Base-by-base conservation (phyloP, 2,888 invertebrate species). In the Drosophila anomalata region DNA sequence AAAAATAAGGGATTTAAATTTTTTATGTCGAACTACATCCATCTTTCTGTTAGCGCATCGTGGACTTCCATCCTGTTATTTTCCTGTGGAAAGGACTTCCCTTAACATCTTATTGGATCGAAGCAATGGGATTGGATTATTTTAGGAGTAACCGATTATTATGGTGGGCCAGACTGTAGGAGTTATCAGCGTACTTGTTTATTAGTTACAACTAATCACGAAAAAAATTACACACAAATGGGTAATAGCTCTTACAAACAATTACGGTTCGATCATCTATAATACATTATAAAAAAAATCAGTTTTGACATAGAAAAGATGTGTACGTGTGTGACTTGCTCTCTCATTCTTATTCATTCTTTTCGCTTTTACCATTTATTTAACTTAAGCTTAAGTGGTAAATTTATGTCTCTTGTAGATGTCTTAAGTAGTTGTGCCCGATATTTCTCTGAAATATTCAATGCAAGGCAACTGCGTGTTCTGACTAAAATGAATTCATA, bases 391-490 rank as follows among this genome's bases (percentile, higher is more conserved):
- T 67, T 61, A 63, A 63, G 39, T n/a, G 31, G 39, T 63, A 47
- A 54, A 36, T 36, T 36, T 36, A 67, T 50, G 56, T 56, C 54
- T 63, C 47, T 66, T 66, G 29, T 66, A 55, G 65, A 56, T 66
- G 48, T 63, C 63, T 65, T 65, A 65, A 65, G 65, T 65, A 63
- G 65, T 67, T 68, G 39, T 67, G 52, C 54, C 53, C 59, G 55
- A 73, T 68, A 73, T 73, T 73, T 73, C 73, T 73, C 58, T 53
- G 73, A 77, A 76, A 75, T 72, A 75, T 72, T 77, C 54, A 77
- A 72, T 78, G 76, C 79, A 85, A 81, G 81, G 81, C 81, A 85
- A 85, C 79, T 74, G 74, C 72, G 76, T 79, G 76, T 72, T 78
- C 69, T 78, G 83, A 83, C 78, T 73, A 73, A 75, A 59, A 76